These are phyloP conservation scores for Athene noctua DNA, from an alignment of 2,113 vertebrate species.

Conservation along the genomic window DNA sequence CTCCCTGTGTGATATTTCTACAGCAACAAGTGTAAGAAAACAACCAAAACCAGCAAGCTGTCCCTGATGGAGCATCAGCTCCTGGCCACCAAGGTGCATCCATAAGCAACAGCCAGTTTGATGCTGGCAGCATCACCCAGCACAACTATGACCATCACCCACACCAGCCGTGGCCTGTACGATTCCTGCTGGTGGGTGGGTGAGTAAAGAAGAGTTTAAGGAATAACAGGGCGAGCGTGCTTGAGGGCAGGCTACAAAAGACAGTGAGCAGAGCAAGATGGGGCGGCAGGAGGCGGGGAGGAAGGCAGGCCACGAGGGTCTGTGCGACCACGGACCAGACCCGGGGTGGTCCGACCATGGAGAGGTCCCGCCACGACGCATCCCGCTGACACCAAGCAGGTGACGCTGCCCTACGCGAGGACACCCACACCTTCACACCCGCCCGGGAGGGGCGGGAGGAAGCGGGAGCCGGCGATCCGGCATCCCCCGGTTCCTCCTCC, in stretches of 20 bases:
- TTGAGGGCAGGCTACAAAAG: no score
- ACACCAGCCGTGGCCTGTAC: fast-evolving
- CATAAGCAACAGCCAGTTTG: background rate
- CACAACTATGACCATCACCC: fast-evolving
- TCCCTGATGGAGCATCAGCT: background rate
- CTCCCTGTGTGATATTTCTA: background rate
- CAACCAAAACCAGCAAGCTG: background rate
- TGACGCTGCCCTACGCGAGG: no score
- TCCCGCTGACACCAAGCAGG: fast-evolving
- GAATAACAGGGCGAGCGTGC: fast-evolving
- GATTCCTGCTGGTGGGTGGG: background rate
- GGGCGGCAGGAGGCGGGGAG: background rate
- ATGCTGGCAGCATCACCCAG: background rate
- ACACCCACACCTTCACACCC: background rate
- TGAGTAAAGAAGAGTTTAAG: background rate
- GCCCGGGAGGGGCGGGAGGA: background rate
- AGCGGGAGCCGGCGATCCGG: no score
- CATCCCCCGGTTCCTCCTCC: background rate
- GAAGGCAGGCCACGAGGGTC: background rate
- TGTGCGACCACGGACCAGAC: fast-evolving
- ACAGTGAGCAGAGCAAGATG: fast-evolving
- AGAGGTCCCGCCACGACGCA: fast-evolving
- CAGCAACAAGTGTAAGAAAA: background rate
- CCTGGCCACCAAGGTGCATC: fast-evolving
- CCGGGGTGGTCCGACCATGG: background rate